A percentile compares a stretch with the other conserved stretches of the same genome.
Evolutionary conservation across 2,888 invertebrate species (phyloP).

Genomic region (Hanleya hanleyi): DNA sequence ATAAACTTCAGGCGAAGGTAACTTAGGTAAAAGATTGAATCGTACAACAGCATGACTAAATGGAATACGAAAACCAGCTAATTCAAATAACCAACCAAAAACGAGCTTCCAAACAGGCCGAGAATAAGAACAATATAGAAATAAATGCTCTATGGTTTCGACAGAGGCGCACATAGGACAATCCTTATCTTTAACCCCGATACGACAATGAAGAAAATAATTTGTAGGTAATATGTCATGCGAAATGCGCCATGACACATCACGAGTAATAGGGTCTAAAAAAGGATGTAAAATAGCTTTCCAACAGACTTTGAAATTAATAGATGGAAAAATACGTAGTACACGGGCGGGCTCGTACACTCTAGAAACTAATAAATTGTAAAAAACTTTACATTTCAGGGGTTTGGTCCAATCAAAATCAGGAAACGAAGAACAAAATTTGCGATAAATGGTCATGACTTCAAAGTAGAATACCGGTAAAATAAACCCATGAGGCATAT

Average conservation of each 20-base stretch:
- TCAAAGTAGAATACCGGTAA: neutral
- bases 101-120: neutral
- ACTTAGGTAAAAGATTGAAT: neutral
- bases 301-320: neutral
- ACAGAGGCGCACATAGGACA: neutral
- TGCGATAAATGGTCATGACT: neutral
- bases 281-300: neutral
- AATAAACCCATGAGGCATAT: neutral
- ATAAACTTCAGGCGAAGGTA: neutral
- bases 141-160: neutral
- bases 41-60: neutral
- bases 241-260: neutral
- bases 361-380: neutral
- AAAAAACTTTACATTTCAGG: neutral
- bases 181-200: no score
- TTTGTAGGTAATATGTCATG: neutral
- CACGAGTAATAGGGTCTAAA: neutral
- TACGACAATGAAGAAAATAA: neutral
- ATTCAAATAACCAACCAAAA: neutral
- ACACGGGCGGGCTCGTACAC: neutral
- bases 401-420: conserved; percentile 1
- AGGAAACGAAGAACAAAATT: neutral
- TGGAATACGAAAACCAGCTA: neutral
- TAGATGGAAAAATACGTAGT: neutral
- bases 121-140: neutral